Conservation (phyloP, 2,888 invertebrate species). For the Timandra comae region DNA sequence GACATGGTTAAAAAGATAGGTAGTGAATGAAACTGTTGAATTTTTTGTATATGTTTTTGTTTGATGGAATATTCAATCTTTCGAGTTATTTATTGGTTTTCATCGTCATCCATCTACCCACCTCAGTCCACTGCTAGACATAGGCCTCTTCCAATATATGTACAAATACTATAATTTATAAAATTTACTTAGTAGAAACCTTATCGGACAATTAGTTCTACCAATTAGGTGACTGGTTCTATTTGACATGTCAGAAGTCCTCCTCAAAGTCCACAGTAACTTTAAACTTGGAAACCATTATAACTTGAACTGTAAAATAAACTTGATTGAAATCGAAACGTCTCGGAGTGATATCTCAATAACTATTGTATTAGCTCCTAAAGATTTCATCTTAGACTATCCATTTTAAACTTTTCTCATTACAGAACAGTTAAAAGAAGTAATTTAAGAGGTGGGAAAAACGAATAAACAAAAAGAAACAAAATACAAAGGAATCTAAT, state of each 20-base stretch:
- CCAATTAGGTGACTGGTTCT: too few relatives aligned
- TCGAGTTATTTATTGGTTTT: too few relatives aligned
- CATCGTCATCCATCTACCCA: too few relatives aligned
- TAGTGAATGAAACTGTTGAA: too few relatives aligned
- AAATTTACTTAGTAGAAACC: too few relatives aligned
- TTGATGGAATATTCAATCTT: too few relatives aligned
- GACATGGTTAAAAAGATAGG: neutral
- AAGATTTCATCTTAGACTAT: conserved; percentile 25
- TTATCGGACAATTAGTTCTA: too few relatives aligned
- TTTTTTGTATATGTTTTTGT: too few relatives aligned
- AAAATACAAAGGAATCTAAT: conserved; percentile 39
- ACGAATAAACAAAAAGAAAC: conserved; percentile 30
- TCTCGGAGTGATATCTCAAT: conserved; percentile 1
- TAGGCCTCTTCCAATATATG: too few relatives aligned
- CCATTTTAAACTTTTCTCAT: conserved; percentile 51
- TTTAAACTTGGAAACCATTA: neutral
- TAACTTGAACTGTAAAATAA: neutral
- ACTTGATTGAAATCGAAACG: neutral
- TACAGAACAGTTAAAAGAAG: conserved; percentile 42
- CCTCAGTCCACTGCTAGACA: too few relatives aligned
- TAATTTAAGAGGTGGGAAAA: conserved; percentile 44
- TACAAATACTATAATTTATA: too few relatives aligned
- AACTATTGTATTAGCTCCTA: conserved; percentile 29
- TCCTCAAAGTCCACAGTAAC: neutral
- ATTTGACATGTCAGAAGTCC: too few relatives aligned